Evolutionary conservation across 2,113 vertebrate species (phyloP).

Genomic region (Fregata magnificens): DNA sequence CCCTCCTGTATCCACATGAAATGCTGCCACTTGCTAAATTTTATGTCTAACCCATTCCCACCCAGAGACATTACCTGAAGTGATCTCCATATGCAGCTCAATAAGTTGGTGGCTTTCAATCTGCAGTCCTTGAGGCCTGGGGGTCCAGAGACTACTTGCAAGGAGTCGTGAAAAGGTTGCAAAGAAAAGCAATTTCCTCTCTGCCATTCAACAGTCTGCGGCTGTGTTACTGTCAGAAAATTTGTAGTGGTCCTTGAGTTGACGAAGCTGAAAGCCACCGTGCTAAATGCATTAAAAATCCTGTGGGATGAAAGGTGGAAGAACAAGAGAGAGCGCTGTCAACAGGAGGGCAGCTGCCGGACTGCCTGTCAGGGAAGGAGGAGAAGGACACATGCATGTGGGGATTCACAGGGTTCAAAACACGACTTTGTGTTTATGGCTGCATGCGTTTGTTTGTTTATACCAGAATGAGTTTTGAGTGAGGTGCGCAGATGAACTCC

Average conservation of each 20-base stretch:
- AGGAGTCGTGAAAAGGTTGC: background rate
- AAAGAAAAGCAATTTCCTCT: constrained; percentile 42
- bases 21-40: background rate
- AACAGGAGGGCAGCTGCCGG: background rate
- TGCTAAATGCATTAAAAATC: background rate
- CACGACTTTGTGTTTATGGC: background rate
- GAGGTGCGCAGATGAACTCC: background rate
- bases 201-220: background rate
- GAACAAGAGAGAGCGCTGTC: background rate
- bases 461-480: background rate
- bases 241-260: constrained; percentile 12
- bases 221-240: background rate
- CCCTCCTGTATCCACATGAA: background rate
- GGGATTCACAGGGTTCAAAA: background rate
- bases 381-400: background rate
- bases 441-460: background rate
- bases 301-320: background rate
- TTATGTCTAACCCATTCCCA: background rate
- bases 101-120: background rate
- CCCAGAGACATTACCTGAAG: background rate
- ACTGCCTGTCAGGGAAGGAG: background rate
- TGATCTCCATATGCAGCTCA: background rate
- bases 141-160: background rate
- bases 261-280: background rate
- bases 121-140: background rate